Evolutionary conservation across 2,113 vertebrate genomes (phyloP).

Genomic region (Microcebus jonahi): DNA sequence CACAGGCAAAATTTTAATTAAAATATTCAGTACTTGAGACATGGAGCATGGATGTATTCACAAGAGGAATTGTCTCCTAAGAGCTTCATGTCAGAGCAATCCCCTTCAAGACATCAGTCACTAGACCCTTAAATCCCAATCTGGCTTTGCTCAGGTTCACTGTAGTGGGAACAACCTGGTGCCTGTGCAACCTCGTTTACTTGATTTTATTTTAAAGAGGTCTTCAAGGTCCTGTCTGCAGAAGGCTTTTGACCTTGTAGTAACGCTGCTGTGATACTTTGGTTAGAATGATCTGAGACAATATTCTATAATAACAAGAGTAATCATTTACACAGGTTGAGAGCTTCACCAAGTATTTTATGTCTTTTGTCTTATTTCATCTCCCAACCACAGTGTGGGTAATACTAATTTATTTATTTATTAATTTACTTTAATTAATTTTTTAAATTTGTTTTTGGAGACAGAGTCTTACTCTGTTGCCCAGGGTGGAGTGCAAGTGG

Average conservation of each 20-base stretch:
- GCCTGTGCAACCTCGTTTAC: background rate
- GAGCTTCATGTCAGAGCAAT: background rate
- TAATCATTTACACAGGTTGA: background rate
- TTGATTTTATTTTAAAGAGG: background rate
- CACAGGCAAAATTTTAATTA: conserved; percentile 21
- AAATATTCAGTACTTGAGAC: background rate
- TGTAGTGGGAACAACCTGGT: background rate
- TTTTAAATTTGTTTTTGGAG: too few species aligned
- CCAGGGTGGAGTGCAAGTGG: too few species aligned
- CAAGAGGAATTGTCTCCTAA: background rate
- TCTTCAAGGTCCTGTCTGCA: background rate
- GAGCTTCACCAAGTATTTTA: background rate
- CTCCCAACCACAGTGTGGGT: background rate
- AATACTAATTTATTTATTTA: background rate
- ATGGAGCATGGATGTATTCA: background rate
- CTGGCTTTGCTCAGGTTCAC: background rate
- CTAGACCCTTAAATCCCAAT: background rate
- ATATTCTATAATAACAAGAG: background rate
- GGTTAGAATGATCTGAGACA: background rate
- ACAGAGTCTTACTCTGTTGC: too few species aligned
- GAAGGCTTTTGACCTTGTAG: background rate
- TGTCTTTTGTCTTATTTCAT: background rate
- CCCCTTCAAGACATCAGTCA: background rate
- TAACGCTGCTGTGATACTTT: background rate
- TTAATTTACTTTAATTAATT: too few species aligned